Base-by-base conservation (phyloP, 2,797 vertebrate genomes). In the Manis pentadactyla region DNA sequence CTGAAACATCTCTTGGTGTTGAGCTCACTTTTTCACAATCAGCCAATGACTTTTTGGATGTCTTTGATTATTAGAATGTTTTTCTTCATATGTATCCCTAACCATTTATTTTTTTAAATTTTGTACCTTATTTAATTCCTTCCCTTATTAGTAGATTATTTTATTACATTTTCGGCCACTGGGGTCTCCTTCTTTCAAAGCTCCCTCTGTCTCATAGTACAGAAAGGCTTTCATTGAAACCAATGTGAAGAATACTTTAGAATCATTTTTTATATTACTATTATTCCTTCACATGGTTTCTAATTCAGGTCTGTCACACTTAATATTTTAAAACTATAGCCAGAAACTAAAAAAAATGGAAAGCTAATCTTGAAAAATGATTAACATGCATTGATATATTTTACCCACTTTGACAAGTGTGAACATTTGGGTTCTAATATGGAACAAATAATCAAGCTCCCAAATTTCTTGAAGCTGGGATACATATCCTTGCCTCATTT, bases 301-400 rank as follows among this genome's bases (percentile, higher is more conserved):
- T 88, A 61, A 89, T 86, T 93, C 49, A 79, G 27, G 13, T 94
- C 27, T 93, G 2, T 73, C 31, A 84, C 46, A 86, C 11, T 81
- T 95, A 78, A 71, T 88, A 91, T 87, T 94, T 88, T 94, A 61
- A 97, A 96, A 66, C 31, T 57, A 34, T 92, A 95, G 21, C 34
- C 57, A 96, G 8, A 95, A 93, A 78, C 31, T 93, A 88, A 87
- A 96, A 27, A 94, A 95, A 78, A 53, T 93, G 4, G 49, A 95
- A 92, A 95, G 4, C 8, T 81, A 87, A 78, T 84, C 63, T 81
- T 73, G 13, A 92, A 95, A 96, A 93, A 39, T 82, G 12, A 61
- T 86, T 95, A 63, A 55, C 14, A 64, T 37, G 15, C 25, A 75
- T 59, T 89, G 42, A 57, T 74, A 12, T 87, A 55, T 71, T 95